A percentile compares a stretch with the other conserved stretches of the same genome.
These are phyloP conservation scores for Leptopilina clavipes DNA, from an alignment of 1,140 invertebrate species.

Conservation along the genomic window DNA sequence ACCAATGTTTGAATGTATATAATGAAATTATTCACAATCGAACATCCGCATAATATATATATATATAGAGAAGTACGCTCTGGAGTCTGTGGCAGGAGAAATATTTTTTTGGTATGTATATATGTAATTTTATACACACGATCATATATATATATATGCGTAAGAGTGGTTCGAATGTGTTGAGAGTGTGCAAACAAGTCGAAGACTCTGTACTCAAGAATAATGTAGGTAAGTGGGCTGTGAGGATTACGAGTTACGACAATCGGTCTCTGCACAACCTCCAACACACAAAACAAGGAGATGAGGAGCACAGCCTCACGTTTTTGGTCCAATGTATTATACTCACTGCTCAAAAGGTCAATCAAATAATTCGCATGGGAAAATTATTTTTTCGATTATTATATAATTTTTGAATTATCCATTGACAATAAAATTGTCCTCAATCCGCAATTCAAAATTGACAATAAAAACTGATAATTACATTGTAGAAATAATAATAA, in stretches of 20 bases:
- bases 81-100: too few species aligned
- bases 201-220: slow-evolving; percentile 22
- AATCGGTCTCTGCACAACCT: slow-evolving; percentile 45
- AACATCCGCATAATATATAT: neutral
- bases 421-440: too few species aligned
- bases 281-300: neutral
- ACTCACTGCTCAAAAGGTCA: neutral
- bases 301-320: slow-evolving; percentile 9
- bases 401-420: neutral
- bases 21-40: slow-evolving; percentile 16
- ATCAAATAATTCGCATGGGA: neutral
- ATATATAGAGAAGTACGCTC: neutral
- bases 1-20: neutral
- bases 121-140: neutral
- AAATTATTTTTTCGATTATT: neutral
- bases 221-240: slow-evolving; percentile 76
- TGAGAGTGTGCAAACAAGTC: neutral
- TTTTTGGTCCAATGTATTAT: neutral
- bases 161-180: neutral
- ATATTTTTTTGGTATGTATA: neutral
- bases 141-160: neutral
- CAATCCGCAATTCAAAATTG: too few species aligned
- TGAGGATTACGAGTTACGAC: slow-evolving; percentile 61
- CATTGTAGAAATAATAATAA: too few species aligned
- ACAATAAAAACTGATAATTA: neutral